Evolutionary conservation across 2,113 vertebrate genomes (phyloP), one percentile per base, ranked within the genome.

Genomic region (Alethe diademata): DNA sequence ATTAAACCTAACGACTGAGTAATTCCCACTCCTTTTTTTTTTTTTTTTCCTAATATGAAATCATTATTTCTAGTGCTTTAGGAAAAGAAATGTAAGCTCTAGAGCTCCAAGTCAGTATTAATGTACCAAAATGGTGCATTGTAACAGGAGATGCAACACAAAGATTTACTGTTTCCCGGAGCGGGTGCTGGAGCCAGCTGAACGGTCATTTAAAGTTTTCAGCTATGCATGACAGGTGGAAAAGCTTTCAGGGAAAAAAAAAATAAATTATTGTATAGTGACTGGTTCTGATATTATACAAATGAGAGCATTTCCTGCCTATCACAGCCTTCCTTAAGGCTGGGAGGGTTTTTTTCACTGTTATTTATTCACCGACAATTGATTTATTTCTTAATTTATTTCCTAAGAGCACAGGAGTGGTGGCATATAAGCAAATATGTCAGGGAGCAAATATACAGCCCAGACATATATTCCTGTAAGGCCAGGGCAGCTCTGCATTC

Each of bases 1-100:
- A 97, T 97, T 97, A 97, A 95, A 91, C 47, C 90, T 56, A 97
- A 97, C 86, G 60, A 95, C 97, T 92, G 94, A 96, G 86, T 95
- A 97, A 97, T 97, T 94, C 94, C 94, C 90, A 90, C 93, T 96
- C 92, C 60, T 95, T 79, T 48, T 50, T 64, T 31, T 28, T 28
- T 29, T 51, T 29, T 5, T 5, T 12, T 2, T 23, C 33, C 31
- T 3, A 42, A 78, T 53, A 95, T 88, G 90, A 96, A 97, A 92
- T 96, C 94, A 94, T 73, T 91, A 72, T 83, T 93, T 90, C 82
- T 86, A 57, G 69, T 23, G 62, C 96, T 94, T 95, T 64, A 88
- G 76, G 82, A 76, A 93, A 90, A 86, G 12, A 84, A 61, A 78
- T 79, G 81, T 40, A 76, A 92, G 88, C 72, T 90, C 65, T 58